phyloP scores from a whole-genome alignment of 2,113 vertebrate genomes.

The human (Homo sapiens) region DNA sequence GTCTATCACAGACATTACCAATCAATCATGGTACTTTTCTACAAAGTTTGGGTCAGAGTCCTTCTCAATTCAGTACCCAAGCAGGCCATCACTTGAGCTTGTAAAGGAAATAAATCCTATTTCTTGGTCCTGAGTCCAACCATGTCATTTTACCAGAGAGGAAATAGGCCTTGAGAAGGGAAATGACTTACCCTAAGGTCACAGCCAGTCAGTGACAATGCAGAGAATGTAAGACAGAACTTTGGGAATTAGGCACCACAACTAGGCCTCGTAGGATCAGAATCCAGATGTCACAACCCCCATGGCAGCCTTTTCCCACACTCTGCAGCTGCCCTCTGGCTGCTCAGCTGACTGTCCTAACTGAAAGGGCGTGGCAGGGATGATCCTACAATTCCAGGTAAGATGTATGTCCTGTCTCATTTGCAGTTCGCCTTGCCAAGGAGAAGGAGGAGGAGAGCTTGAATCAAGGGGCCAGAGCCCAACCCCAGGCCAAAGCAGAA shows the following conservation, averaged over 20 bases:
- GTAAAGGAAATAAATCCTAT: background rate
- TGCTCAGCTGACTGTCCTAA: too few relatives aligned
- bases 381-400: background rate
- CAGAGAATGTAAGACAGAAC: background rate
- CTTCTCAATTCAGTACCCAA: background rate
- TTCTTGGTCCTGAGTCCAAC: background rate
- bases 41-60: background rate
- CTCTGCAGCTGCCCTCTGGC: background rate
- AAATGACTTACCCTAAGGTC: background rate
- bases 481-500: constrained; percentile 50
- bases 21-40: background rate
- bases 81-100: background rate
- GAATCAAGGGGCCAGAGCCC: constrained; percentile 50
- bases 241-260: background rate
- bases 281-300: background rate
- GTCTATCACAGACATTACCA: background rate
- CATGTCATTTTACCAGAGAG: background rate
- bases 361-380: background rate
- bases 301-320: background rate
- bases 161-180: background rate
- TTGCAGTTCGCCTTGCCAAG: constrained; percentile 38
- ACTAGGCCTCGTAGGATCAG: background rate
- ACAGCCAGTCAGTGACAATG: background rate
- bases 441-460: constrained; percentile 65
- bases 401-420: constrained; percentile 50